Base-by-base conservation (phyloP, 1,140 invertebrate genomes). In the Drosophila subpulchrella region DNA sequence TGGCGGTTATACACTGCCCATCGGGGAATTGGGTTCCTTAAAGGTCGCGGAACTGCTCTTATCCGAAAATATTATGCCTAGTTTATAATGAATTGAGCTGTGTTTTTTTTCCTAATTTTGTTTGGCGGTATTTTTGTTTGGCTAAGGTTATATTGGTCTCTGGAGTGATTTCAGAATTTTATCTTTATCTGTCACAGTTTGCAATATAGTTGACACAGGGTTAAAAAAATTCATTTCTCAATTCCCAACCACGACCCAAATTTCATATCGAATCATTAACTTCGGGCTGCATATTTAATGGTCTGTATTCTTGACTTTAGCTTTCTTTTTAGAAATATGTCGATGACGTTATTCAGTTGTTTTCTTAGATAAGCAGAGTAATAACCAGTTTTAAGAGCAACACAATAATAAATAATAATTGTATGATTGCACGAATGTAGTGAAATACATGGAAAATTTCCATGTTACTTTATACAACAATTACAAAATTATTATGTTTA, bases 1-100 rank as follows among this genome's bases (percentile, higher is more conserved):
- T 77, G 62, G 72, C 72, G 72, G 61, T 67, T 41, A 48, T 67
- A 59, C 72, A 75, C 70, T 74, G 44, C 5, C 20, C 72, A 51
- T 11, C 51, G 44, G n/a, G 30, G 60, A 48, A 50, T 65, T 12
- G 13, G 17, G 20, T 65, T 20, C 30, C 24, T 41, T 27, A 6
- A 24, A 15, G 57, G 41, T 61, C 55, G 38, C 24, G 53, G n/a
- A 42, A 36, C 17, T 58, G 24, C 12, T 42, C 44, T 46, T 56
- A 61, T 56, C 47, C 12, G 3, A 48, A 48, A 13, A 48, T n/a
- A 15, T 6, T 48, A 10, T n/a, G 47, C 24, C 20, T 3, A 15
- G 27, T 30, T 30, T 30, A 10, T 48, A 34, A 32, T 7, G n/a
- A 50, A 32, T 34, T 50, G 27, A 27, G 8, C 13, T 7, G 8